Evolutionary conservation across 1,140 invertebrate species (phyloP).

Genomic region (Rhagoletis zephyria): DNA sequence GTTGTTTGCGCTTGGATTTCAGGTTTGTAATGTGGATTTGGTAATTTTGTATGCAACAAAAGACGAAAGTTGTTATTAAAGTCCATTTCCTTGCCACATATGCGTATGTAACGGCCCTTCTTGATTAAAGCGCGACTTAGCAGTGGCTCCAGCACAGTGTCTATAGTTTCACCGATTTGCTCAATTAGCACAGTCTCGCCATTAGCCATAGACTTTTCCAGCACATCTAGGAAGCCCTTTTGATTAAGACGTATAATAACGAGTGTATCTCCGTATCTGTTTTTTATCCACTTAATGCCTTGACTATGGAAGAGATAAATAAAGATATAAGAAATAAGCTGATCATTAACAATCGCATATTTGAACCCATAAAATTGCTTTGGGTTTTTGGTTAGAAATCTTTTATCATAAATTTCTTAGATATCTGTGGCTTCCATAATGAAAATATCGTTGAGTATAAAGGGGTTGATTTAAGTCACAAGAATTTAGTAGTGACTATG

Average conservation of each 20-base stretch:
- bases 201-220: constrained; percentile 86
- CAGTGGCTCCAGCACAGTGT: constrained; percentile 92
- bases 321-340: too few relatives aligned
- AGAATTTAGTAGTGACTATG: too few relatives aligned
- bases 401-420: too few relatives aligned
- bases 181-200: constrained; percentile 88
- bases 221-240: constrained; percentile 87
- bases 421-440: too few relatives aligned
- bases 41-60: constrained; percentile 93
- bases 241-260: constrained; percentile 85
- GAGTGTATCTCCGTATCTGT: constrained; percentile 82
- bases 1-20: constrained; percentile 97
- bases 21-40: constrained; percentile 96
- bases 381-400: too few relatives aligned
- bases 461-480: too few relatives aligned
- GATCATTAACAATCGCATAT: too few relatives aligned
- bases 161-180: constrained; percentile 90
- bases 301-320: constrained; percentile 75
- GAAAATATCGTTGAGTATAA: too few relatives aligned
- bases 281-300: constrained; percentile 97
- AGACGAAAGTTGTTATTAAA: constrained; percentile 88
- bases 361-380: too few relatives aligned
- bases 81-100: constrained; percentile 94
- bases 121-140: constrained; percentile 90
- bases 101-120: constrained; percentile 82